These are phyloP conservation scores for Drosophila quinaria DNA, from an alignment of 2,888 invertebrate species.

Conservation along the genomic window DNA sequence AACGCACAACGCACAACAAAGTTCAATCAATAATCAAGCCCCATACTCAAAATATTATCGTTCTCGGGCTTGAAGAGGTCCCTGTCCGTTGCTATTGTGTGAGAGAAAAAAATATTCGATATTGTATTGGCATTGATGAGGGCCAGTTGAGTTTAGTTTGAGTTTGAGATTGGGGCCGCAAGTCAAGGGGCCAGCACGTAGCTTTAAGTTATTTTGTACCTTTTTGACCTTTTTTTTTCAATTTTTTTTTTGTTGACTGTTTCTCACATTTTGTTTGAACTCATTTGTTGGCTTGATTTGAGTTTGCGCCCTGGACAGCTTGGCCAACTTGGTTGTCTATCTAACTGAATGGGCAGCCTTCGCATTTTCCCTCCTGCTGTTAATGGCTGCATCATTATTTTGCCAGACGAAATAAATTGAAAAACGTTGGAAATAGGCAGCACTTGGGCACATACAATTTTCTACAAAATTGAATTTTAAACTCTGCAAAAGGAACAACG, in stretches of 20 bases:
- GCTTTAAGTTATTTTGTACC: slow-evolving; percentile 75
- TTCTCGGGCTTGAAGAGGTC: slow-evolving; percentile 65
- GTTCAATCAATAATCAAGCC: slow-evolving; percentile 71
- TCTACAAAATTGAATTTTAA: slow-evolving; percentile 74
- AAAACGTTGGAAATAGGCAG: slow-evolving; percentile 73
- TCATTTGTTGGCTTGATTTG: slow-evolving; percentile 67
- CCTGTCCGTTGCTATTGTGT: slow-evolving; percentile 29
- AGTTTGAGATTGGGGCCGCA: slow-evolving; percentile 5
- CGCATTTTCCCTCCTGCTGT: not conserved
- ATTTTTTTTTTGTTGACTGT: slow-evolving; percentile 31
- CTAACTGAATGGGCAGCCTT: slow-evolving; percentile 14
- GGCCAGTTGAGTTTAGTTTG: slow-evolving; percentile 33
- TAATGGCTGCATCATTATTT: slow-evolving; percentile 60
- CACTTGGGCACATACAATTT: slow-evolving; percentile 70
- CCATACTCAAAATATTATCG: slow-evolving; percentile 50
- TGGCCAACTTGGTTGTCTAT: slow-evolving; percentile 24
- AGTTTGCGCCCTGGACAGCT: slow-evolving; percentile 59
- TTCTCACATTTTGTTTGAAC: slow-evolving; percentile 56
- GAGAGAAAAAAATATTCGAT: slow-evolving; percentile 58
- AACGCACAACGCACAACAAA: slow-evolving; percentile 36
- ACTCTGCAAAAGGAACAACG: slow-evolving; percentile 47
- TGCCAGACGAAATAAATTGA: slow-evolving; percentile 76
- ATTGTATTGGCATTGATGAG: slow-evolving; percentile 74
- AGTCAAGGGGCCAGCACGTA: slow-evolving; percentile 55
- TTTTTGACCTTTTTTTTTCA: slow-evolving; percentile 70